Evolutionary conservation across 2,797 vertebrate genomes (phyloP).

Genomic region (Scolopax rusticola): DNA sequence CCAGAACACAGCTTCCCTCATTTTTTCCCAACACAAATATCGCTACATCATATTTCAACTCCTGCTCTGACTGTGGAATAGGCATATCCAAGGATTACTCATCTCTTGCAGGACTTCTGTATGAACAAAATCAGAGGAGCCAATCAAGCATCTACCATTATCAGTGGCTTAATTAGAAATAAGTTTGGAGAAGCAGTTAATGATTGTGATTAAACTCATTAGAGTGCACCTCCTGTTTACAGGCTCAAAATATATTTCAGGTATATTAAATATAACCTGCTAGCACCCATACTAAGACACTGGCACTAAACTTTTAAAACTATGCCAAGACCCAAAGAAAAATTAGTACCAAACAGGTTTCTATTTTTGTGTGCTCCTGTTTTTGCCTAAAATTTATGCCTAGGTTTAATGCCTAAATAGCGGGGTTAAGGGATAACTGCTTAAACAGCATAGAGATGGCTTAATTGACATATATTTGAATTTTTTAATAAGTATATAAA

Average conservation of each 20-base stretch:
- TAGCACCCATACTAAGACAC: not conserved
- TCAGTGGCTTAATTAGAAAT: not conserved
- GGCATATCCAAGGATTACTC: not conserved
- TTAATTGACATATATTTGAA: not conserved
- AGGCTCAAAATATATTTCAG: not conserved
- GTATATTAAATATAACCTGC: not conserved
- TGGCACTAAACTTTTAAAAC: not conserved
- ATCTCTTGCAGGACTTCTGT: not conserved
- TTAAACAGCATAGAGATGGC: not conserved
- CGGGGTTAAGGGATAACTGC: not conserved
- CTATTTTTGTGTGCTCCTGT: not conserved
- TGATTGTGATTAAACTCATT: not conserved
- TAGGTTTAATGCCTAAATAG: not conserved
- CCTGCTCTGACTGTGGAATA: not conserved
- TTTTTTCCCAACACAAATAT: not conserved
- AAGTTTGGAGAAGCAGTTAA: not conserved
- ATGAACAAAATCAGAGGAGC: not conserved
- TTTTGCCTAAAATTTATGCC: no score
- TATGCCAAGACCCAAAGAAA: not conserved
- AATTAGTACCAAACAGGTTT: not conserved
- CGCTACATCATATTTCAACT: not conserved
- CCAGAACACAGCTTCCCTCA: not conserved
- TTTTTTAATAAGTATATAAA: not conserved
- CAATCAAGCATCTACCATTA: not conserved
- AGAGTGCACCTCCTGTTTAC: not conserved